These are phyloP conservation scores for Lampris megalopsis DNA, from an alignment of 2,113 vertebrate genomes.

Conservation along the genomic window DNA sequence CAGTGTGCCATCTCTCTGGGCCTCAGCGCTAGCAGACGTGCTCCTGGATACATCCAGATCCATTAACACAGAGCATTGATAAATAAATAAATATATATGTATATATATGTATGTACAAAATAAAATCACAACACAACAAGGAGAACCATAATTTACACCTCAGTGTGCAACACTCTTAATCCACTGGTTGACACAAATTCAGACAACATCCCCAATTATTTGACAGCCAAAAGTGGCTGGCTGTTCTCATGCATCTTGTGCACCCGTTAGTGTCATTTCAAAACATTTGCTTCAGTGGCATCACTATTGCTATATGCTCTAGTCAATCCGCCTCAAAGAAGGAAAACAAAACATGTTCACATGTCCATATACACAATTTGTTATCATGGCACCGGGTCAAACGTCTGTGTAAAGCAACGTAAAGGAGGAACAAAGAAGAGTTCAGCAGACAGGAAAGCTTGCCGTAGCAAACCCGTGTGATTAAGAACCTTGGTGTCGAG, in stretches of 20 bases:
- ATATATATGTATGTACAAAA: slow-evolving; percentile 24
- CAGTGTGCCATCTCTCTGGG: slow-evolving; percentile 85
- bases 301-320: slow-evolving; percentile 77
- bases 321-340: slow-evolving; percentile 40
- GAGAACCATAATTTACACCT: slow-evolving; percentile 46
- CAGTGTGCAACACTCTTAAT: slow-evolving; percentile 40
- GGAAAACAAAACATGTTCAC: slow-evolving; percentile 31
- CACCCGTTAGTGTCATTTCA: slow-evolving; percentile 40
- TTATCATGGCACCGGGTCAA: slow-evolving; percentile 72
- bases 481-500: slow-evolving; percentile 48
- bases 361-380: slow-evolving; percentile 68
- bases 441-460: slow-evolving; percentile 55
- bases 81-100: slow-evolving; percentile 71
- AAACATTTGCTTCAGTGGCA: slow-evolving; percentile 56
- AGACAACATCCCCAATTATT: not conserved
- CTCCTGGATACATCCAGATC: slow-evolving; percentile 75
- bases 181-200: slow-evolving; percentile 7
- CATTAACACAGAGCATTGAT: slow-evolving; percentile 65
- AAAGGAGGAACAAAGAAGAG: slow-evolving; percentile 57
- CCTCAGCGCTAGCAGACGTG: slow-evolving; percentile 69
- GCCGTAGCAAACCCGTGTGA: slow-evolving; percentile 58
- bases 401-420: slow-evolving; percentile 48
- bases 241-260: slow-evolving; percentile 57
- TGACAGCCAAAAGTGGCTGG: slow-evolving; percentile 7
- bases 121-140: slow-evolving; percentile 61